These are phyloP conservation scores for Lepidochitona cinerea DNA, from an alignment of 2,888 invertebrate genomes.

Conservation along the genomic window DNA sequence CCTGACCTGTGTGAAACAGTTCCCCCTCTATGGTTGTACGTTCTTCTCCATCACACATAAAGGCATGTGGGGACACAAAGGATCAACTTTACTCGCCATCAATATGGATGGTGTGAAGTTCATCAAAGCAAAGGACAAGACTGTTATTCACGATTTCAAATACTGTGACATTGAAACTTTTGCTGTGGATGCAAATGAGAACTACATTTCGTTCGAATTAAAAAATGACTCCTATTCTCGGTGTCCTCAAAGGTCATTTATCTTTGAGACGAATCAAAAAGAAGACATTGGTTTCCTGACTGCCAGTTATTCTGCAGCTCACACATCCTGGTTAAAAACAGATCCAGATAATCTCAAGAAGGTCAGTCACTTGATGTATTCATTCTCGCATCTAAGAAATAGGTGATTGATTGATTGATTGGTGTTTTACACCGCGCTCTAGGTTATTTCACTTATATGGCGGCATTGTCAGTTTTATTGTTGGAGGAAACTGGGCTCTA, in stretches of 20 bases:
- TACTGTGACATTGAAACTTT: constrained; percentile 93
- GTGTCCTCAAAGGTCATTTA: constrained; percentile 75
- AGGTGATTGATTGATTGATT: too few relatives aligned
- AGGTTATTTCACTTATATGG: too few relatives aligned
- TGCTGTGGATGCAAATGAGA: constrained; percentile 91
- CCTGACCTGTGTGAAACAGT: constrained; percentile 96
- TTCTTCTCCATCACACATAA: constrained; percentile 91
- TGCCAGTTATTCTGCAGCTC: constrained; percentile 89
- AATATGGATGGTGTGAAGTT: constrained; percentile 92
- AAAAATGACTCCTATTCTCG: constrained; percentile 76
- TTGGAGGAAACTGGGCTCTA: too few relatives aligned
- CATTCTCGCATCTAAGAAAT: too few relatives aligned
- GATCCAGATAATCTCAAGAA: constrained; percentile 58
- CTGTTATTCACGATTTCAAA: constrained; percentile 90
- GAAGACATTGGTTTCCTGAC: constrained; percentile 93
- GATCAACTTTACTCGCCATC: constrained; percentile 82
- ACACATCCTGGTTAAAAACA: constrained; percentile 76
- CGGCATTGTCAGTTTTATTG: too few relatives aligned
- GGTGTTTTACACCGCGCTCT: too few relatives aligned
- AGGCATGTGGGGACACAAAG: constrained; percentile 92
- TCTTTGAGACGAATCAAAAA: constrained; percentile 91
- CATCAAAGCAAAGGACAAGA: constrained; percentile 92
- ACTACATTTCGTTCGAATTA: constrained; percentile 90
- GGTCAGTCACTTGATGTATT: too few relatives aligned
- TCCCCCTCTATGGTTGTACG: constrained; percentile 91